phyloP scores from a whole-genome alignment of 2,113 vertebrate genomes.

The Cebus imitator region DNA sequence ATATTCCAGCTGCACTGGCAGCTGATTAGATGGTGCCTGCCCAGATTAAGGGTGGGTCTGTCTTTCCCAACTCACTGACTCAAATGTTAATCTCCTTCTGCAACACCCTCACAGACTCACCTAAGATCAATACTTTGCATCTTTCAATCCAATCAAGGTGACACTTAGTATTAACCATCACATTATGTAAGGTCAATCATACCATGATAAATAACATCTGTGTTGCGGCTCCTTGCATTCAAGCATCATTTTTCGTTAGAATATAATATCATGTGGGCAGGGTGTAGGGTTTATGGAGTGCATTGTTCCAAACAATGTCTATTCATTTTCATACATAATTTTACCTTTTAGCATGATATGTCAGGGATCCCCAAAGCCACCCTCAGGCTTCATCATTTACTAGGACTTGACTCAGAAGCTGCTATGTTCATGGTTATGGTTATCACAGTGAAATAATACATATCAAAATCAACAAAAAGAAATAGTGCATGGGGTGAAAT shows the following conservation, averaged over 20 bases:
- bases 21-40: no score
- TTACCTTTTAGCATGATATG: neutral
- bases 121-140: no score
- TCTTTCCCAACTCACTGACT: no score
- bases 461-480: neutral
- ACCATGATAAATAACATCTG: neutral
- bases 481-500: neutral
- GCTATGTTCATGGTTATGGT: neutral
- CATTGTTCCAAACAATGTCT: neutral
- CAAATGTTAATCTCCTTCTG: no score
- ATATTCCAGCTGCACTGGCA: no score
- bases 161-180: no score
- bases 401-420: neutral
- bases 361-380: neutral
- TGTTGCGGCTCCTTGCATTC: neutral
- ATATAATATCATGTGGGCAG: neutral
- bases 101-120: no score
- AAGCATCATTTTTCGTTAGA: neutral
- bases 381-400: neutral
- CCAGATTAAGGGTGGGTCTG: no score
- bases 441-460: neutral
- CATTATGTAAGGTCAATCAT: neutral
- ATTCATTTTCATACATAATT: neutral
- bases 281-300: neutral
- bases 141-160: no score